These are phyloP conservation scores for Bos javanicus DNA, from an alignment of 2,113 vertebrate species.

Conservation along the genomic window DNA sequence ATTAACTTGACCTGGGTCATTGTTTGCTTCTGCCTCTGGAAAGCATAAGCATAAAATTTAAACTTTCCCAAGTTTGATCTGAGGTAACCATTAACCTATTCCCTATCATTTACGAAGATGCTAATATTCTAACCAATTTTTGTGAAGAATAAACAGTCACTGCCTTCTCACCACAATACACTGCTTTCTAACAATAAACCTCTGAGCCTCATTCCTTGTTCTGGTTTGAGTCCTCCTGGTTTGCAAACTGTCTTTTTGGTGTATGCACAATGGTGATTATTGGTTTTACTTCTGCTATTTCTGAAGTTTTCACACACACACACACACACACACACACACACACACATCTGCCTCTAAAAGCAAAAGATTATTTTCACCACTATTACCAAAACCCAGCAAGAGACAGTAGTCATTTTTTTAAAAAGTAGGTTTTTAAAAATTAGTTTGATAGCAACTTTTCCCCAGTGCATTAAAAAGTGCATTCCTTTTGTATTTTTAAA, in stretches of 20 bases:
- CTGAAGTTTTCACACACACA: not conserved
- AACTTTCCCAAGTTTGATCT: not conserved
- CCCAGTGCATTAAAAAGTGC: constrained; percentile 83
- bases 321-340: not conserved
- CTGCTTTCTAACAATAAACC: not conserved
- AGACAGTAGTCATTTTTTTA: constrained; percentile 78
- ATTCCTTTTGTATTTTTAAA: constrained; percentile 76
- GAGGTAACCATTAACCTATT: not conserved
- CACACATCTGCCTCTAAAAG: constrained; percentile 76
- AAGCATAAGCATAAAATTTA: not conserved
- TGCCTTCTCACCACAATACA: not conserved
- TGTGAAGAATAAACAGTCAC: not conserved
- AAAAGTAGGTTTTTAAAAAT: constrained; percentile 65
- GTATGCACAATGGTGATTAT: not conserved
- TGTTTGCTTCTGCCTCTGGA: not conserved
- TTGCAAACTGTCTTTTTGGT: not conserved
- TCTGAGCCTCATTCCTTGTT: not conserved
- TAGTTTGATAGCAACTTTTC: constrained; percentile 77
- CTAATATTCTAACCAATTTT: not conserved
- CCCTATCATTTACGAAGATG: not conserved
- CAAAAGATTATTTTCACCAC: constrained; percentile 83
- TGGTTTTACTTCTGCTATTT: not conserved
- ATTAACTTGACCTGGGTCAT: not conserved
- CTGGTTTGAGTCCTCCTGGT: not conserved
- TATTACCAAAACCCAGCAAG: constrained; percentile 84